Evolutionary conservation across 2,888 invertebrate genomes (phyloP).

Genomic region (Cheilosia pagana): DNA sequence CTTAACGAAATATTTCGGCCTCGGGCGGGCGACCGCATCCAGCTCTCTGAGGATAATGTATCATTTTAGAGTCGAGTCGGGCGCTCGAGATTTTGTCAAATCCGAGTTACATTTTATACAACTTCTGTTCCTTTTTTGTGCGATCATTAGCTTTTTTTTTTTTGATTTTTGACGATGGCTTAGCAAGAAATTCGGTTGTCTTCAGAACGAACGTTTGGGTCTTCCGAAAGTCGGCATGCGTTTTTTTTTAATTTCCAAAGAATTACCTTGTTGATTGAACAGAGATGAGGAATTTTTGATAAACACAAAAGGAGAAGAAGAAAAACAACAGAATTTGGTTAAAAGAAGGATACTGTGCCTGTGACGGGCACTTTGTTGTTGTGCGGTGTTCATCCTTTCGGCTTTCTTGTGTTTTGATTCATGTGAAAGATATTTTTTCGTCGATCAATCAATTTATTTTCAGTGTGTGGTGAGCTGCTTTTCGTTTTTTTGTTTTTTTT

Average conservation of each 20-base stretch:
- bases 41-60: conserved; percentile 1
- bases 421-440: conserved; percentile 54
- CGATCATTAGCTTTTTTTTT: conserved; percentile 3
- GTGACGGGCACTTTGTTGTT: not conserved
- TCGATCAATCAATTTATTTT: conserved; percentile 66
- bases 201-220: no score
- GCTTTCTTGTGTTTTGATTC: conserved; percentile 48
- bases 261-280: conserved; percentile 49
- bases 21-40: not conserved
- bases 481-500: conserved; percentile 7
- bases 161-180: conserved; percentile 1
- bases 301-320: not conserved
- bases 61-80: conserved; percentile 9
- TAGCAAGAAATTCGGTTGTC: conserved; percentile 29
- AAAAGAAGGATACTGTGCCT: conserved; percentile 20
- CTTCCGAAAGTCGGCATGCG: conserved; percentile 1
- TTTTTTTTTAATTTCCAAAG: not conserved
- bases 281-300: conserved; percentile 39
- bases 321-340: not conserved
- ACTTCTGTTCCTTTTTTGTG: not conserved
- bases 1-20: conserved; percentile 1
- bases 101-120: not conserved
- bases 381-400: conserved; percentile 19
- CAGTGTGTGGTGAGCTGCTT: conserved; percentile 30
- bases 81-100: not conserved